Evolutionary conservation across 2,797 vertebrate species (phyloP).

Genomic region (Nyctalus aviator): DNA sequence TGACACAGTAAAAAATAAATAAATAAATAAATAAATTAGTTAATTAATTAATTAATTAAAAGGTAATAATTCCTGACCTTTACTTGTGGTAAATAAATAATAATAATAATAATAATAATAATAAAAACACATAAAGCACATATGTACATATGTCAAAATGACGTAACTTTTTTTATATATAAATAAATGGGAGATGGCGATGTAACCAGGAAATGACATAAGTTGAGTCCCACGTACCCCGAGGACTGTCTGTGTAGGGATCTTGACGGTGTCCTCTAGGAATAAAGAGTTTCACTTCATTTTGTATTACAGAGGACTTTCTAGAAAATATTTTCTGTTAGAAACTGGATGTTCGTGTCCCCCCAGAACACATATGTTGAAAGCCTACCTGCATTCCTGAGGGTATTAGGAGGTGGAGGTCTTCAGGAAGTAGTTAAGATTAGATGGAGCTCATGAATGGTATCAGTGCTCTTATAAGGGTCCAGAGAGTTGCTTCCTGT

Average conservation of each 20-base stretch:
- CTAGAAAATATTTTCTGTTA: background rate
- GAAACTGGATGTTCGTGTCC: background rate
- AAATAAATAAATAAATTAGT: no score
- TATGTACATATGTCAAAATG: no score
- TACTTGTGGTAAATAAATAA: no score
- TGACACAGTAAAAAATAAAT: no score
- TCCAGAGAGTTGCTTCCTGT: background rate
- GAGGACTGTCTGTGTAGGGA: background rate
- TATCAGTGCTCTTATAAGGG: background rate
- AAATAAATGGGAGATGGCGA: no score
- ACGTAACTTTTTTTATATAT: no score
- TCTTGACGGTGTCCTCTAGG: background rate
- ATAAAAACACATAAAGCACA: no score
- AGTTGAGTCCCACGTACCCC: no score
- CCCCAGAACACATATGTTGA: background rate
- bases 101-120: no score
- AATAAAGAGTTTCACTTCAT: background rate
- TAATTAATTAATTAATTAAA: no score
- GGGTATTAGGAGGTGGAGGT: background rate
- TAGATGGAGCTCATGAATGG: background rate
- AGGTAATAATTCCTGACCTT: no score
- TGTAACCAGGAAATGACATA: no score
- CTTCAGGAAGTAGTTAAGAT: background rate
- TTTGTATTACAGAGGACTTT: background rate
- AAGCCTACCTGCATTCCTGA: background rate